A percentile compares a stretch with the other conserved stretches of the same genome.
These are phyloP conservation scores for Drosophila ercepeae DNA, from an alignment of 1,140 invertebrate species.

Conservation along the genomic window DNA sequence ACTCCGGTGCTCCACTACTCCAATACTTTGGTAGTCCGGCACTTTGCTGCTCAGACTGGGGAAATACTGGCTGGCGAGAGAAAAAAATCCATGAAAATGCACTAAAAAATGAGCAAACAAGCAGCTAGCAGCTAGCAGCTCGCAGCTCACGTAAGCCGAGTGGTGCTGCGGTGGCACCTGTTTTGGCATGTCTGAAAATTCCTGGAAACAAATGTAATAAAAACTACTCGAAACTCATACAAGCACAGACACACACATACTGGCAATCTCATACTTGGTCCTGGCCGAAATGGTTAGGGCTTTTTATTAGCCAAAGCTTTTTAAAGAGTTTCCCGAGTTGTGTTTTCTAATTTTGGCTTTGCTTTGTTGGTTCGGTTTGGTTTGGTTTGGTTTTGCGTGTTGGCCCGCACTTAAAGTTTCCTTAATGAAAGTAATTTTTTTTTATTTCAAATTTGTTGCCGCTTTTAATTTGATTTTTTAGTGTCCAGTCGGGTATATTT, in stretches of 20 bases:
- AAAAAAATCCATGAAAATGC: slow-evolving; percentile 55
- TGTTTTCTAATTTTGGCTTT: slow-evolving; percentile 55
- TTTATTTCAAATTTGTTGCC: slow-evolving; percentile 67
- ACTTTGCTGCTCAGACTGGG: not conserved
- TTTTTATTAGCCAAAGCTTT: slow-evolving; percentile 70
- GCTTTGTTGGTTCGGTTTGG: slow-evolving; percentile 25
- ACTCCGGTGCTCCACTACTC: not conserved
- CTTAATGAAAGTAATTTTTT: slow-evolving; percentile 63
- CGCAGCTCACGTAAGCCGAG: slow-evolving; percentile 63
- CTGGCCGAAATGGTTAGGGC: slow-evolving; percentile 42
- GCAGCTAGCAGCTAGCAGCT: too few relatives aligned
- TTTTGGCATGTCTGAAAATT: slow-evolving; percentile 80
- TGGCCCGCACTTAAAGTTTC: slow-evolving; percentile 63
- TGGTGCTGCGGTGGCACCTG: slow-evolving; percentile 72
- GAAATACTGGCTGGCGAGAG: slow-evolving; percentile 9
- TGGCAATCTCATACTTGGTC: slow-evolving; percentile 4
- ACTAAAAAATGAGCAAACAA: slow-evolving; percentile 58
- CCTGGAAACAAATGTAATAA: slow-evolving; percentile 82
- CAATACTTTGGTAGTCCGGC: not conserved
- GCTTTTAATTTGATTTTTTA: slow-evolving; percentile 77
- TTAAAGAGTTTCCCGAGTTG: slow-evolving; percentile 57
- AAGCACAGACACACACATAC: slow-evolving; percentile 16
- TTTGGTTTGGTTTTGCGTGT: slow-evolving; percentile 65
- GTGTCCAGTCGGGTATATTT: slow-evolving; percentile 46
- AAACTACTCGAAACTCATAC: slow-evolving; percentile 74